A percentile compares a stretch with the other conserved stretches of the same genome.
phyloP scores from a whole-genome alignment of 2,797 vertebrate genomes.

The Sebastes kiyomatsui region DNA sequence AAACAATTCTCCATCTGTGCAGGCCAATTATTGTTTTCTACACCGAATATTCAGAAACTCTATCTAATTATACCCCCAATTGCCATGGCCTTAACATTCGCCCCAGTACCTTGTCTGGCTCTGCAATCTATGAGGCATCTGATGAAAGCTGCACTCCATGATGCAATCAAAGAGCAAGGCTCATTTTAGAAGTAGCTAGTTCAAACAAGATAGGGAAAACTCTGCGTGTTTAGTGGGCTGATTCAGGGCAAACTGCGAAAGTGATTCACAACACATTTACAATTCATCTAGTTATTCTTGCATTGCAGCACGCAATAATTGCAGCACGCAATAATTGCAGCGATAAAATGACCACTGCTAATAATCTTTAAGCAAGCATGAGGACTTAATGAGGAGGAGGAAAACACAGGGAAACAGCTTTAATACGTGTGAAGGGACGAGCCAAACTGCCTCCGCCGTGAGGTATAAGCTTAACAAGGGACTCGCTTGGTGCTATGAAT shows the following conservation, averaged over 20 bases:
- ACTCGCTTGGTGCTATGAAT: conserved; percentile 1
- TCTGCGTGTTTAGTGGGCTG: conserved; percentile 67
- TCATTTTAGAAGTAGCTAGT: conserved; percentile 67
- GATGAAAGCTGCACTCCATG: conserved; percentile 81
- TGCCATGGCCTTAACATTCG: conserved; percentile 59
- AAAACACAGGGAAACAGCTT: conserved; percentile 50
- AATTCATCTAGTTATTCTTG: conserved; percentile 68
- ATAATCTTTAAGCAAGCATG: conserved; percentile 68
- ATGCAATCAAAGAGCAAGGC: conserved; percentile 85
- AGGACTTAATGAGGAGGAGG: conserved; percentile 64
- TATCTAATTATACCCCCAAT: conserved; percentile 61
- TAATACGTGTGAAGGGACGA: conserved; percentile 20
- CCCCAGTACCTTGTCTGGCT: conserved; percentile 66
- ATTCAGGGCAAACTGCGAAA: conserved; percentile 64
- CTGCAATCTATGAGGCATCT: conserved; percentile 75
- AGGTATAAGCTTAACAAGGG: conserved; percentile 32
- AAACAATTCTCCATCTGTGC: conserved; percentile 30
- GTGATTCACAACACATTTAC: conserved; percentile 59
- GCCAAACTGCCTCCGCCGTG: neutral
- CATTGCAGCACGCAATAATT: conserved; percentile 70
- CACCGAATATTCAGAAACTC: conserved; percentile 58
- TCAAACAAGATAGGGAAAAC: conserved; percentile 66
- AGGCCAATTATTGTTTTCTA: conserved; percentile 60
- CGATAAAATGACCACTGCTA: conserved; percentile 72
- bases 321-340: conserved; percentile 73